Evolutionary conservation across 1,140 invertebrate genomes (phyloP).

Genomic region (Tribolium castaneum): DNA sequence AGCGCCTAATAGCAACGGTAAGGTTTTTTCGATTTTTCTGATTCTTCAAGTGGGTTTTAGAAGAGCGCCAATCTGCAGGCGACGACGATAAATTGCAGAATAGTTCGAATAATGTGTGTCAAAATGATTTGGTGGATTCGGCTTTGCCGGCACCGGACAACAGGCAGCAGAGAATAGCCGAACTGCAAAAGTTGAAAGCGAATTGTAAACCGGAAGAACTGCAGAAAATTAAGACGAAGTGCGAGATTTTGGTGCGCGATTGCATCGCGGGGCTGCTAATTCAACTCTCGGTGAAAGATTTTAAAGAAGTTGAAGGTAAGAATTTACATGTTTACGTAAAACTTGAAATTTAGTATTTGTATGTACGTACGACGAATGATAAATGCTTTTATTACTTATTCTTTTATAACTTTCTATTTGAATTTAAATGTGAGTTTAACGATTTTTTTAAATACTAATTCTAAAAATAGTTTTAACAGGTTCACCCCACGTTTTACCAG

Average conservation of each 20-base stretch:
- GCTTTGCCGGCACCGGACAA: constrained; percentile 73
- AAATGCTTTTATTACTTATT: no score
- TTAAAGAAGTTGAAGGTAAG: constrained; percentile 83
- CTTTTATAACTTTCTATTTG: no score
- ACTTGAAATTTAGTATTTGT: no score
- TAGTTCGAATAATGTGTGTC: constrained; percentile 65
- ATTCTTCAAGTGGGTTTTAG: constrained; percentile 44
- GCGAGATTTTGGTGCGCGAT: constrained; percentile 72
- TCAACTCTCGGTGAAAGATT: constrained; percentile 83
- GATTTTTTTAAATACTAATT: no score
- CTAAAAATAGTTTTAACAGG: no score
- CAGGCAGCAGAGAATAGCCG: constrained; percentile 73
- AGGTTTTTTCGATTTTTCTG: neutral
- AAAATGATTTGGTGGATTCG: constrained; percentile 76
- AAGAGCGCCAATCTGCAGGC: constrained; percentile 50
- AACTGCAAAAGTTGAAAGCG: constrained; percentile 78
- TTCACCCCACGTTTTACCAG: no score
- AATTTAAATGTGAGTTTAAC: no score
- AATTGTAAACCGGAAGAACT: constrained; percentile 85
- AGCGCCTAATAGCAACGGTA: constrained; percentile 52
- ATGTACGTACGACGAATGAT: no score
- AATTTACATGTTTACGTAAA: no score
- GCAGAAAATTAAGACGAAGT: constrained; percentile 74
- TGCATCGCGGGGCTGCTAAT: constrained; percentile 83
- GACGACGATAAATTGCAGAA: constrained; percentile 60